phyloP scores from a whole-genome alignment of 2,113 vertebrate genomes.

The Hydrochoerus hydrochaeris region DNA sequence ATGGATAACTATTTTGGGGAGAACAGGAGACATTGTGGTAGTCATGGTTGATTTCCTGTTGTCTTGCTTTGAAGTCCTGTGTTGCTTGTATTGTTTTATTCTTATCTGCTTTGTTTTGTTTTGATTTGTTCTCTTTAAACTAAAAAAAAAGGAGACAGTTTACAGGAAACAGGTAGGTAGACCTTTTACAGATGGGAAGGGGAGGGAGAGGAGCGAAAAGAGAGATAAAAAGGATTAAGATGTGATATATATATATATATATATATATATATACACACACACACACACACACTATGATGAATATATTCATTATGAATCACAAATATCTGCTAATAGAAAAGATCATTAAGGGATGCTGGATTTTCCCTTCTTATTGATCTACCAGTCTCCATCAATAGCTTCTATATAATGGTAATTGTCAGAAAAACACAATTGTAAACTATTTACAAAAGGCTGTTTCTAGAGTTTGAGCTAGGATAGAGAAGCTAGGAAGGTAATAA shows the following conservation, averaged over 20 bases:
- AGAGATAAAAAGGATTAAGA: not conserved
- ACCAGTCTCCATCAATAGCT: not conserved
- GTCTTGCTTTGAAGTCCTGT: too few species aligned
- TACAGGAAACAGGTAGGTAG: not conserved
- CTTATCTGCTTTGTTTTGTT: too few species aligned
- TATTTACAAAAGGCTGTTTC: not conserved
- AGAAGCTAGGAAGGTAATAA: not conserved
- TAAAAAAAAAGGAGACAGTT: too few species aligned
- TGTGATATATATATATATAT: not conserved
- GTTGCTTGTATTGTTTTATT: too few species aligned
- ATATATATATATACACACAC: not conserved
- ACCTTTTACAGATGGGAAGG: not conserved
- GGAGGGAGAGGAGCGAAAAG: not conserved
- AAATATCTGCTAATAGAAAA: not conserved
- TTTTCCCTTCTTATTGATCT: not conserved
- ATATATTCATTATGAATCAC: not conserved
- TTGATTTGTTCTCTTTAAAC: too few species aligned
- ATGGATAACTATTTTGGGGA: too few species aligned
- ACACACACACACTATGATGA: not conserved
- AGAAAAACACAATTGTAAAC: not conserved
- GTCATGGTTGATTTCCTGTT: too few species aligned
- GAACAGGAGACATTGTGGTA: too few species aligned
- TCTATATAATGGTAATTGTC: not conserved
- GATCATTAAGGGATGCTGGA: not conserved
- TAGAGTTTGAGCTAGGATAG: constrained; percentile 14